These are phyloP conservation scores for Columba janthina DNA, from an alignment of 2,113 vertebrate species.

Conservation along the genomic window DNA sequence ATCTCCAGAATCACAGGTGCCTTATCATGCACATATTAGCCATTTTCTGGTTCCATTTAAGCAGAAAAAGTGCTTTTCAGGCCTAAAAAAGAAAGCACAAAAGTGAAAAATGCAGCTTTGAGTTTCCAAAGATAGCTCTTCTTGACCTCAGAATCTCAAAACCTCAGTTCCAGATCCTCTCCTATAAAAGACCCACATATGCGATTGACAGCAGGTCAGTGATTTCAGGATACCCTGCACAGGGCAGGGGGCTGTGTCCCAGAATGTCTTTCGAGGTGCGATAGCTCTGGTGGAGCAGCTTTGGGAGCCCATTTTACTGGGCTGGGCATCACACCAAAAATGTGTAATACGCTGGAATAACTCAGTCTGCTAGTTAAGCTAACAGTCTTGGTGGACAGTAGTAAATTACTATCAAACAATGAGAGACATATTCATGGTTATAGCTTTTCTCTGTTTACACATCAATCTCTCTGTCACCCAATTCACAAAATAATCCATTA, in stretches of 20 bases:
- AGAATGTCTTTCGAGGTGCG: background rate
- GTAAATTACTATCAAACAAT: constrained; percentile 59
- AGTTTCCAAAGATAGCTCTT: background rate
- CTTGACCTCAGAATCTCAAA: background rate
- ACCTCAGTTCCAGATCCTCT: background rate
- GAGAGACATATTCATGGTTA: constrained; percentile 39
- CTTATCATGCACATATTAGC: accelerated
- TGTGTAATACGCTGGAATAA: background rate
- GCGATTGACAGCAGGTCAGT: accelerated
- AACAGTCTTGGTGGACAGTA: constrained; percentile 39
- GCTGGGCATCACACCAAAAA: background rate
- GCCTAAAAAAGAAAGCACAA: background rate
- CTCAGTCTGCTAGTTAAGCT: constrained; percentile 5
- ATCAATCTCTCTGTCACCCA: constrained; percentile 60
- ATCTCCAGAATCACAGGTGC: background rate
- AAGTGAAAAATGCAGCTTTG: background rate
- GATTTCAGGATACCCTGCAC: background rate
- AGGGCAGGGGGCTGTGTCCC: background rate
- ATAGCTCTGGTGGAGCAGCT: background rate
- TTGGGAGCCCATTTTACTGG: background rate
- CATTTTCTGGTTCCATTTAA: background rate
- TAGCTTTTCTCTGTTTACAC: constrained; percentile 58
- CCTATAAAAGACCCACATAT: accelerated
- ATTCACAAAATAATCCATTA: constrained; percentile 11
- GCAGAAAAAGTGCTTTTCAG: background rate